Evolutionary conservation across 2,888 invertebrate genomes (phyloP).

Genomic region (Parasteatoda lunata): DNA sequence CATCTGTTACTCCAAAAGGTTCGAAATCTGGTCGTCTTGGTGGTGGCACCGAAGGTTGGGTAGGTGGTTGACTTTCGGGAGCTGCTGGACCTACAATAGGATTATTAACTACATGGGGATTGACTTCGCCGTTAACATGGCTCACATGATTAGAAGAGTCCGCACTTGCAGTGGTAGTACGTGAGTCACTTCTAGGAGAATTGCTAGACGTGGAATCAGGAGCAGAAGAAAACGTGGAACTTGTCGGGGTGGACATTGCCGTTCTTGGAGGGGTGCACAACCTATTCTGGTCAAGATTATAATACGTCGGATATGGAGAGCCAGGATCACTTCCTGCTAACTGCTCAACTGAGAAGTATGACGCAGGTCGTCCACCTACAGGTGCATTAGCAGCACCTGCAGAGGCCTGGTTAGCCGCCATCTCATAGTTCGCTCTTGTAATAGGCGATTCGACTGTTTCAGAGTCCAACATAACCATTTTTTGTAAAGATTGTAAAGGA

Average conservation of each 20-base stretch:
- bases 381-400: slow-evolving; percentile 27
- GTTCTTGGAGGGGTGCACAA: slow-evolving; percentile 69
- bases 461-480: slow-evolving; percentile 71
- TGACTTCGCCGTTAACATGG: slow-evolving; percentile 65
- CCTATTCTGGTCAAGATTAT: slow-evolving; percentile 70
- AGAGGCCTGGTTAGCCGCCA: slow-evolving; percentile 55
- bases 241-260: slow-evolving; percentile 66
- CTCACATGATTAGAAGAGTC: slow-evolving; percentile 63
- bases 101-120: slow-evolving; percentile 44
- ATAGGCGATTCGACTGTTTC: slow-evolving; percentile 67
- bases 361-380: slow-evolving; percentile 49
- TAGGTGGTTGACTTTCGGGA: slow-evolving; percentile 12
- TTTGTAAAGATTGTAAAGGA: slow-evolving; percentile 71
- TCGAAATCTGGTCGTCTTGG: slow-evolving; percentile 58
- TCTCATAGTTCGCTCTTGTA: slow-evolving; percentile 68
- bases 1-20: slow-evolving; percentile 46
- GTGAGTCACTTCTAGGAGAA: slow-evolving; percentile 66
- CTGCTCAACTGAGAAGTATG: slow-evolving; percentile 68
- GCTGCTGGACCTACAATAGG: neutral
- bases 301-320: slow-evolving; percentile 70
- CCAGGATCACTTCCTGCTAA: slow-evolving; percentile 68
- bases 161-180: slow-evolving; percentile 62
- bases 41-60: slow-evolving; percentile 25
- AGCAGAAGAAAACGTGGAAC: slow-evolving; percentile 65
- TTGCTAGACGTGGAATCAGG: slow-evolving; percentile 68